Evolutionary conservation across 1,140 invertebrate genomes (phyloP).

Genomic region (Triops longicaudatus): DNA sequence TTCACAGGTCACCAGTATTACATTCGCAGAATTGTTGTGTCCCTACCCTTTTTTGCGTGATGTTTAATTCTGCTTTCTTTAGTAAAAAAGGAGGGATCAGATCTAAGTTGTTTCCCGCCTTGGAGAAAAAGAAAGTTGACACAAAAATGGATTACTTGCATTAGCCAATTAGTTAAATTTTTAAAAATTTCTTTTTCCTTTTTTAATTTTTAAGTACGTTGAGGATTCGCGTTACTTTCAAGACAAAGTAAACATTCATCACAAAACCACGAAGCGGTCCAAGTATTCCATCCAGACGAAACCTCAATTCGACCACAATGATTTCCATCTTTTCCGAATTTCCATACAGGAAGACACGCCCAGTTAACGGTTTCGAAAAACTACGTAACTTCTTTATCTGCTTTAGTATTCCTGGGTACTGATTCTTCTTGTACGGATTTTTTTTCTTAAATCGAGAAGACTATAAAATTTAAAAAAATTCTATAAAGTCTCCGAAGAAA

Average conservation of each 20-base stretch:
- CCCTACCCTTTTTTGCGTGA: not conserved
- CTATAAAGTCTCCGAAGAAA: too few species aligned
- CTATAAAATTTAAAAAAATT: too few species aligned
- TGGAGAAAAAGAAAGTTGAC: slow-evolving; percentile 19
- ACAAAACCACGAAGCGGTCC: not conserved
- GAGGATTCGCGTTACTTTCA: not conserved
- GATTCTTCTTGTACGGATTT: not conserved
- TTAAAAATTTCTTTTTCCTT: slow-evolving; percentile 25
- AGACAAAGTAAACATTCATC: slow-evolving; percentile 1
- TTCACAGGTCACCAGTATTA: slow-evolving; percentile 8
- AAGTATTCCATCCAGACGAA: too few species aligned
- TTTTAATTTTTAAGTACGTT: not conserved
- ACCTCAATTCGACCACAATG: too few species aligned
- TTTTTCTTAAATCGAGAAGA: too few species aligned
- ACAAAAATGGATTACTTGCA: slow-evolving; percentile 26
- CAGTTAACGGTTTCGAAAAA: not conserved
- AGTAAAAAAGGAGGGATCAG: not conserved
- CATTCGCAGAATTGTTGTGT: not conserved
- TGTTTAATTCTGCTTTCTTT: not conserved
- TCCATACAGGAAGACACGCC: too few species aligned
- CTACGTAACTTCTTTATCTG: not conserved
- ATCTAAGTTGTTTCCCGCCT: not conserved
- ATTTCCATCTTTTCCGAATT: too few species aligned
- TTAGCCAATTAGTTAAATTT: slow-evolving; percentile 21
- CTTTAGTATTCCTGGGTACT: too few species aligned